Conservation (phyloP, 2,888 invertebrate species). For the Deilephila elpenor region DNA sequence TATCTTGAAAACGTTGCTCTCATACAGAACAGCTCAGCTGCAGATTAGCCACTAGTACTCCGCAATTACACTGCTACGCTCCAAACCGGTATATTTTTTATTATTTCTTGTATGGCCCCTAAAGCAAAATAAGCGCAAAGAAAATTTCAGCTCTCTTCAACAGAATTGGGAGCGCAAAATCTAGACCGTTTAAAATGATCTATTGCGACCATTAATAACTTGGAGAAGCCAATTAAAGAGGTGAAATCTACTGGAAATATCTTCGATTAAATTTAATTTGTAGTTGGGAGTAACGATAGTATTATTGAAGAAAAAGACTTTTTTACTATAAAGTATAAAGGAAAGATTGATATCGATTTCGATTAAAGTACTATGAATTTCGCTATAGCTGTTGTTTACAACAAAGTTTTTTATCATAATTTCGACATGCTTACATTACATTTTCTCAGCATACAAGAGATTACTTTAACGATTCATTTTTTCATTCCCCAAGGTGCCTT, state of each 20-base stretch:
- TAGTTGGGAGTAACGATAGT: too few relatives aligned
- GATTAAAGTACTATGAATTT: not conserved
- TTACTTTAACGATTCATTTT: conserved; percentile 40
- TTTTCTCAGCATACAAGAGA: conserved; percentile 18
- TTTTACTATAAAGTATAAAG: too few relatives aligned
- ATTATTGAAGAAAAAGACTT: not conserved
- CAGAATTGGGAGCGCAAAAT: not conserved
- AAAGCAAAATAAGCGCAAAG: conserved; percentile 1
- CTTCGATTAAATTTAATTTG: too few relatives aligned
- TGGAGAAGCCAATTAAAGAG: not conserved
- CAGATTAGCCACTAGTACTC: conserved; percentile 17
- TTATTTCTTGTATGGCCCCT: not conserved
- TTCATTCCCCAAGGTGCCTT: conserved; percentile 44
- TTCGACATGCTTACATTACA: not conserved
- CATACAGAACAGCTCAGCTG: conserved; percentile 20
- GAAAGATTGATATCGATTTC: not conserved
- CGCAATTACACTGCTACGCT: conserved; percentile 7
- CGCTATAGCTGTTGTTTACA: not conserved
- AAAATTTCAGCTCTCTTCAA: conserved; percentile 2
- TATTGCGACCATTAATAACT: not conserved
- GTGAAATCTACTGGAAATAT: not conserved
- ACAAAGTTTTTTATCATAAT: not conserved
- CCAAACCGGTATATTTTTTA: conserved; percentile 7
- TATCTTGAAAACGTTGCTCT: not conserved
- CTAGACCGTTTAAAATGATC: not conserved